Conservation (phyloP, 2,888 invertebrate species). For the Eurytoma californica region DNA sequence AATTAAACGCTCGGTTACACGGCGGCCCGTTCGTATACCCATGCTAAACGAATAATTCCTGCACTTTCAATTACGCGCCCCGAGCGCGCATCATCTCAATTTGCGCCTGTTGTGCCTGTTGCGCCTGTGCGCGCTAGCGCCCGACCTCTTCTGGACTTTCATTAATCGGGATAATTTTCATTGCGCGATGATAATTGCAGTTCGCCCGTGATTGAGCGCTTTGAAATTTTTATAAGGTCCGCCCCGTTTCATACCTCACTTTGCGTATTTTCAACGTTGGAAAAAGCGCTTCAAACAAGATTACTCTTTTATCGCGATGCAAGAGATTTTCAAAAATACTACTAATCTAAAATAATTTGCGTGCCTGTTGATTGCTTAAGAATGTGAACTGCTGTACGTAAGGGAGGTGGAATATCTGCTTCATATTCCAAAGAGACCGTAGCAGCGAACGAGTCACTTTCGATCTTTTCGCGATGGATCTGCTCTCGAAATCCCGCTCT, state of each 20-base stretch:
- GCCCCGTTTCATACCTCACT: neutral
- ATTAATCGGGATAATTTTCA: conserved; percentile 41
- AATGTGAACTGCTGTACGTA: neutral
- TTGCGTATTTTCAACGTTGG: neutral
- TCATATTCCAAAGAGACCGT: neutral
- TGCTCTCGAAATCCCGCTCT: neutral
- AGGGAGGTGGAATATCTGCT: neutral
- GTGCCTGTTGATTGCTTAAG: neutral
- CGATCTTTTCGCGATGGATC: conserved; percentile 3
- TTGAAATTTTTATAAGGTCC: no score
- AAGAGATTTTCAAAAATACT: no score
- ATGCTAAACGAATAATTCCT: conserved; percentile 42
- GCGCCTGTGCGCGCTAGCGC: neutral
- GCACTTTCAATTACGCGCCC: conserved; percentile 33
- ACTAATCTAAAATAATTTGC: no score
- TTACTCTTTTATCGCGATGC: no score
- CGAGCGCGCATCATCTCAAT: neutral
- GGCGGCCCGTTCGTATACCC: neutral
- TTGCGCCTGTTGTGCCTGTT: neutral
- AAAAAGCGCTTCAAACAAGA: no score
- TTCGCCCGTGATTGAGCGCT: neutral
- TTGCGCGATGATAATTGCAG: conserved; percentile 9
- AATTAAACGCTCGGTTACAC: conserved; percentile 30
- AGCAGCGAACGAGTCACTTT: conserved; percentile 10
- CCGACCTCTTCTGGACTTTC: neutral